Base-by-base conservation (phyloP, 2,797 vertebrate genomes). In the Buceros bicornis region DNA sequence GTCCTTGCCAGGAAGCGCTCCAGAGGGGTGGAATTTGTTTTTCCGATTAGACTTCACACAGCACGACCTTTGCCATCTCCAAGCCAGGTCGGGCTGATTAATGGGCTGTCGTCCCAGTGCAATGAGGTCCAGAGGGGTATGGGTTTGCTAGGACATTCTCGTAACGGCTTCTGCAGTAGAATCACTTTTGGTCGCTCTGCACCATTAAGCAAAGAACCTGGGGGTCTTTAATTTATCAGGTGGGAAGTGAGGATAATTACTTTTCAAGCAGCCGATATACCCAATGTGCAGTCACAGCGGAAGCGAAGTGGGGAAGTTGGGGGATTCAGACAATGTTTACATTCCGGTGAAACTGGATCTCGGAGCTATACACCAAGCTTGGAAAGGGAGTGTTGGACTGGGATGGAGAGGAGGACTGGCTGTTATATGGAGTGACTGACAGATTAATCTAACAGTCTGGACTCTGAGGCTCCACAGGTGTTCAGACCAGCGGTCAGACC, bases 371-470 rank as follows among this genome's bases (percentile, higher is more conserved):
- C 74, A 89, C 84, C 65, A 64, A 94, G 85, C 77, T 65, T 85
- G 89, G 89, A 82, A 93, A 88, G 91, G 92, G 92, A 94, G 95
- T 86, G 90, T 80, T 50, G 1, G 82, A 85, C 51, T 9, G 6
- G 91, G 90, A 90, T 92, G 69, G 94, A 93, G 82, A 94, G 91
- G 89, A 96, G 90, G 93, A 95, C 95, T 89, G 87, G 83, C 91
- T 96, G 92, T 91, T 97, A 94, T 96, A 96, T 79, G 90, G 67
- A 94, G 92, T 96, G 95, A 97, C 91, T 96, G 96, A 96, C 95
- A 96, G 94, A 89, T 97, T 97, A 96, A 97, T 97, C 93, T 97
- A 95, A 85, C 95, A 90, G 94, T 89, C 94, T 95, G 88, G 91
- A 94, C 90, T 96, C 83, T 87, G 89, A 95, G 85, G 48, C 88